These are phyloP conservation scores for Pygoscelis antarcticus DNA, from an alignment of 2,113 vertebrate genomes.

Conservation along the genomic window DNA sequence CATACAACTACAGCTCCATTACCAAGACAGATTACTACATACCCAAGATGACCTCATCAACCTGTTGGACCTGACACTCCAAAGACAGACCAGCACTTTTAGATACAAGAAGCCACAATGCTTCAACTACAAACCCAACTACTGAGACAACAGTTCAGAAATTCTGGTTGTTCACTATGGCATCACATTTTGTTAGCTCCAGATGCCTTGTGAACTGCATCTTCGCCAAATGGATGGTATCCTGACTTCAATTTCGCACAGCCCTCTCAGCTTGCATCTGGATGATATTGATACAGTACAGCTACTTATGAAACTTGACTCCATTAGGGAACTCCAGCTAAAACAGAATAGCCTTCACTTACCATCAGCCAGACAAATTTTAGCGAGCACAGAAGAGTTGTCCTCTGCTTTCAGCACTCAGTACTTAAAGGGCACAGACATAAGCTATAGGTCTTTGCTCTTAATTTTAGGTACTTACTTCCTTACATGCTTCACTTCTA, in stretches of 20 bases:
- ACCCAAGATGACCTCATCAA: background rate
- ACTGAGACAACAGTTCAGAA: background rate
- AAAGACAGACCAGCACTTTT: background rate
- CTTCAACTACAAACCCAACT: background rate
- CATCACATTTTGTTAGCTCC: background rate
- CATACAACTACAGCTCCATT: background rate
- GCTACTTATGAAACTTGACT: background rate
- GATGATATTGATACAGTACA: background rate
- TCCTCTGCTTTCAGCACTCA: background rate
- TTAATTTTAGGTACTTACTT: background rate
- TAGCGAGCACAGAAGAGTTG: background rate
- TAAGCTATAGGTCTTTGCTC: background rate
- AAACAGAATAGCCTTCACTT: background rate
- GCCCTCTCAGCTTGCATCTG: background rate
- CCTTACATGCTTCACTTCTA: background rate
- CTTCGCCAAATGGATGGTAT: background rate
- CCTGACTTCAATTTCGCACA: background rate
- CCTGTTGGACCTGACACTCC: background rate
- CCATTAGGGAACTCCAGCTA: background rate
- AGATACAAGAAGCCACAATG: background rate
- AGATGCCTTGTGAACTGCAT: background rate
- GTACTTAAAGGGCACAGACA: background rate
- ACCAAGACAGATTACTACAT: background rate
- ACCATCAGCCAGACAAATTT: background rate
- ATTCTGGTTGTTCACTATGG: background rate